Percentiles rank a stretch among this genome's conserved stretches.
These are phyloP conservation scores for Achroia grisella DNA, from an alignment of 1,140 invertebrate genomes.

Conservation along the genomic window DNA sequence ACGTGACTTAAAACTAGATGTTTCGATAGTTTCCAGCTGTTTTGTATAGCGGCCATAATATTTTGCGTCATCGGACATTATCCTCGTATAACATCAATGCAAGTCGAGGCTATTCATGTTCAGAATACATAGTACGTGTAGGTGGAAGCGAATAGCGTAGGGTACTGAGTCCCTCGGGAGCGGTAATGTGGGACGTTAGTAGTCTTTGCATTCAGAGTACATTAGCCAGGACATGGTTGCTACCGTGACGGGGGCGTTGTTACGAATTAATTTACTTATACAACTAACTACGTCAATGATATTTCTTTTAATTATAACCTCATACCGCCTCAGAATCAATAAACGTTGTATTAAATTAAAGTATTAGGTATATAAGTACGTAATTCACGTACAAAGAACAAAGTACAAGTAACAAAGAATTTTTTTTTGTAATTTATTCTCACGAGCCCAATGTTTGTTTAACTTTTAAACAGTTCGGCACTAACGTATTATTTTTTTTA, in stretches of 20 bases:
- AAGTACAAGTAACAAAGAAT: too few species aligned
- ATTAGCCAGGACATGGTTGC: slow-evolving; percentile 37
- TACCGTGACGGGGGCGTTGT: slow-evolving; percentile 18
- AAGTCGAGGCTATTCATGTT: slow-evolving; percentile 10
- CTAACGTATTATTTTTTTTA: too few species aligned
- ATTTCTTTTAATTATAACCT: background rate
- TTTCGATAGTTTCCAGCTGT: too few species aligned
- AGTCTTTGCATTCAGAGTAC: slow-evolving; percentile 46
- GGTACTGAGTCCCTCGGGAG: slow-evolving; percentile 37
- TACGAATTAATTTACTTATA: slow-evolving; percentile 23
- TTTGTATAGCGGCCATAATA: background rate
- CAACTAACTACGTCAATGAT: slow-evolving; percentile 2
- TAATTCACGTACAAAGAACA: too few species aligned
- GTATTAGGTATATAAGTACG: too few species aligned
- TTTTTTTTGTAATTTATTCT: too few species aligned
- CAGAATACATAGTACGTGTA: slow-evolving; percentile 21
- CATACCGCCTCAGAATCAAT: background rate
- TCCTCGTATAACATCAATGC: slow-evolving; percentile 8
- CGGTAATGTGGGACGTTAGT: slow-evolving; percentile 42
- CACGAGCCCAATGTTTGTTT: too few species aligned
- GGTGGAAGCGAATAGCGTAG: slow-evolving; percentile 25
- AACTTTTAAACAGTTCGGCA: too few species aligned
- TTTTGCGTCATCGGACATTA: slow-evolving; percentile 4
- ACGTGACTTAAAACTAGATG: too few species aligned
- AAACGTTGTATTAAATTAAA: too few species aligned